Base-by-base conservation (phyloP, 2,888 invertebrate genomes). In the Andrena trimmerana region DNA sequence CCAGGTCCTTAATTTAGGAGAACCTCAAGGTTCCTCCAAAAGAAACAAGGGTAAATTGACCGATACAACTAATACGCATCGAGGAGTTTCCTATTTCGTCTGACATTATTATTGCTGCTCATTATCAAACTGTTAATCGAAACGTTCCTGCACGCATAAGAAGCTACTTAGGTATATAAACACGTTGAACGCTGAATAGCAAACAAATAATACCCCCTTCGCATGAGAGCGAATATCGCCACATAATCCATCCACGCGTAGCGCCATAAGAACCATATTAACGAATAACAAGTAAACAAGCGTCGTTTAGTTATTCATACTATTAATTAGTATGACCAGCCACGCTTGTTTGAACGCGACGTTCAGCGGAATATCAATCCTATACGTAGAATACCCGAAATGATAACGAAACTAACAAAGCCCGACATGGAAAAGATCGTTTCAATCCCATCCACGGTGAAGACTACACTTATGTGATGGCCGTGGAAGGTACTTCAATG, bases 251-350 rank as follows among this genome's bases (percentile, higher is more conserved):
- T 66, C 48, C 42, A 50, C 65, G 4, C 42, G 16, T 16, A 42
- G n/a, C 50, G 42, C 48, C 48, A 48, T 48, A 66, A 66, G 48
- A 66, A 66, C 29, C 24, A 29, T n/a, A 36, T 5, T 48, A 27
- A 48, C 33, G 33, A 68, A 68, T 54, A 24, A 36, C 67, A 68
- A 68, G 24, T 57, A 59, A 68, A 54, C 57, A 24, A 36, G 8
- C 36, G 33, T 4, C 42, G 57, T 59, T 69, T 59, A 42, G 42
- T 42, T 42, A 42, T 42, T 42, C 42, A 42, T 42, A 36, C 16
- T 27, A 59, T 59, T 57, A 59, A 69, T 69, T 69, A 59, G 57
- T 59, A 69, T 59, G 69, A 69, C 42, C 33, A 24, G 57, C n/a
- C 69, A 69, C 69, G 69, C n/a, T 36, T 57, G 42, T 59, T 59